Conservation (phyloP, 92 coral and sea anemone species). For the Epizoanthus rinbou region DNA sequence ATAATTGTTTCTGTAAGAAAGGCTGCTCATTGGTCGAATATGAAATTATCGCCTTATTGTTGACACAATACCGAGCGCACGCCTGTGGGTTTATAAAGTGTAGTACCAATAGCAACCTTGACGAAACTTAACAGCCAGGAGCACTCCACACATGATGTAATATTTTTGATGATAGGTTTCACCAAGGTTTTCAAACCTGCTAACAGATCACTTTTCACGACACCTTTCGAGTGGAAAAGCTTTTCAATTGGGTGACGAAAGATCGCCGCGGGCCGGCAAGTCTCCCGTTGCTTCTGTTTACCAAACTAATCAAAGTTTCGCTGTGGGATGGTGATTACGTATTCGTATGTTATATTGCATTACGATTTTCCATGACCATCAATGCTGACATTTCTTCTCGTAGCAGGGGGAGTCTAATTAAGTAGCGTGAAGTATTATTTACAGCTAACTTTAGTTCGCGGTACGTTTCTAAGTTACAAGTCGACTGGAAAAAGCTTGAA, state of each 20-base stretch:
- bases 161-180: conserved; percentile 1
- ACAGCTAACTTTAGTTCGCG: neutral
- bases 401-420: conserved; percentile 35
- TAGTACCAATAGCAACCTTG: conserved; percentile 16
- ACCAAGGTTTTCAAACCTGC: conserved; percentile 17
- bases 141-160: conserved; percentile 1
- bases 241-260: conserved; percentile 47
- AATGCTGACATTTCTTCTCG: conserved; percentile 50
- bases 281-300: conserved; percentile 75
- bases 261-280: conserved; percentile 29
- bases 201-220: conserved; percentile 26
- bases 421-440: conserved; percentile 29
- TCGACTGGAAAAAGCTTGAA: neutral
- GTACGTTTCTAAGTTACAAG: conserved; percentile 23
- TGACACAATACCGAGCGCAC: conserved; percentile 35
- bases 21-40: conserved; percentile 63
- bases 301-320: conserved; percentile 84
- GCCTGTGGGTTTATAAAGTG: conserved; percentile 37
- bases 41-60: conserved; percentile 77
- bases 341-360: conserved; percentile 77
- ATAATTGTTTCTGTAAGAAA: conserved; percentile 63
- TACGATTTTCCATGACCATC: conserved; percentile 47
- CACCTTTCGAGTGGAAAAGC: conserved; percentile 45
- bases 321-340: conserved; percentile 82
- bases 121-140: neutral